A percentile compares a stretch with the other conserved stretches of the same genome.
phyloP scores from a whole-genome alignment of 1,140 invertebrate species.

The Agrypnia vestita region DNA sequence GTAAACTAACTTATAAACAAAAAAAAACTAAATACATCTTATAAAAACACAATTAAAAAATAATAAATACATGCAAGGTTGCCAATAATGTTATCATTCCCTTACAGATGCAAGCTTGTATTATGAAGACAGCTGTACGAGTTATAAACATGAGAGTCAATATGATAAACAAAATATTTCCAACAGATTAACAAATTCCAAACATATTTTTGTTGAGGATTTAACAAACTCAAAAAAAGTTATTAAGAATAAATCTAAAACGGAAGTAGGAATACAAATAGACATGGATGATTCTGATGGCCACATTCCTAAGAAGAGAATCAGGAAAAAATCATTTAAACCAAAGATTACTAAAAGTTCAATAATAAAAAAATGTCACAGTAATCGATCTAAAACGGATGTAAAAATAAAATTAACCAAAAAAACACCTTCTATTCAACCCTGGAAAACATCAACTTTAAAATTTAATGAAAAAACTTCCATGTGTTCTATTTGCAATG shows the following conservation, averaged over 20 bases:
- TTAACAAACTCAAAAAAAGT: not conserved
- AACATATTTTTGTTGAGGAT: not conserved
- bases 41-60: too few species aligned
- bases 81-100: not conserved
- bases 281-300: slow-evolving; percentile 10
- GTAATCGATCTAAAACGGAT: not conserved
- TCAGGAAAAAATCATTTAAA: not conserved
- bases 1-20: too few species aligned
- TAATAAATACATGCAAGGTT: too few species aligned
- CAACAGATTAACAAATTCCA: not conserved
- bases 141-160: not conserved
- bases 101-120: not conserved
- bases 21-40: too few species aligned
- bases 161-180: not conserved
- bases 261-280: slow-evolving; percentile 25
- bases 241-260: not conserved
- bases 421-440: not conserved
- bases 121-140: not conserved
- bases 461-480: slow-evolving; percentile 40
- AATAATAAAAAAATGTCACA: not conserved
- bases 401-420: not conserved
- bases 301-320: slow-evolving; percentile 10
- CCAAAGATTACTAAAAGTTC: not conserved
- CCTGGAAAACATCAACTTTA: slow-evolving; percentile 18
- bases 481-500: slow-evolving; percentile 34